Base-by-base conservation (phyloP, 2,888 invertebrate species). In the Polyploca ridens region DNA sequence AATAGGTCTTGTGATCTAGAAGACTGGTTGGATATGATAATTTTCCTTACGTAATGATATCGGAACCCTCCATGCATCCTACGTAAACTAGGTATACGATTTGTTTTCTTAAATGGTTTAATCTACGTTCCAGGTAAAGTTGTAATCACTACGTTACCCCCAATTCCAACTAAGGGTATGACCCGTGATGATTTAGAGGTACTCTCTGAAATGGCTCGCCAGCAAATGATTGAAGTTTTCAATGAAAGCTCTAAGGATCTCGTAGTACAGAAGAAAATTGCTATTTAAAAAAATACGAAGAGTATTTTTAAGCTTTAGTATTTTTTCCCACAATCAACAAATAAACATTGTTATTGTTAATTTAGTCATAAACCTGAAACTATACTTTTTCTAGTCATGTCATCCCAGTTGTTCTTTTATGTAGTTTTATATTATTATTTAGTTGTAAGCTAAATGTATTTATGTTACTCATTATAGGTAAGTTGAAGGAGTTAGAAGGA, bases 151-250 rank as follows among this genome's bases (percentile, higher is more conserved):
- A 96, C 97, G 57, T 88, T 98, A 74, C 97, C 97, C 63, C 96
- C 97, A 8, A 97, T 98, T 72, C 94, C 96, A 62, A 98, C 98
- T 0, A 95, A 95, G 80, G 97, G 97, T 7, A 92, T 97, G 86
- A 96, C 95, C 61, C 93, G 95, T 64, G 93, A 95, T 63, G 96
- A 97, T 82, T 90, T 97, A 69, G 96, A 96, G 69, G 89, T 93
- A 38, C 88, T 98, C 13, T 96, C 97, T 84, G 95, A 96, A 63
- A 94, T 94, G 73, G 96, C 96, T 0, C 95, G 96, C 70, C 90
- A 94, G 64, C 89, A 95, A 79, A 98, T 98, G 97, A 94, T 94
- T 49, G 94, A 96, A 74, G 95, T 95, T 38, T 97, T 96, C 76
- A 95, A 96, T 75, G 94, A 95, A 62, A 95, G 95, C 60, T 97